Evolutionary conservation across 2,797 vertebrate genomes (phyloP), one percentile per base, ranked within the genome.

Genomic region (Clarias pachynema): DNA sequence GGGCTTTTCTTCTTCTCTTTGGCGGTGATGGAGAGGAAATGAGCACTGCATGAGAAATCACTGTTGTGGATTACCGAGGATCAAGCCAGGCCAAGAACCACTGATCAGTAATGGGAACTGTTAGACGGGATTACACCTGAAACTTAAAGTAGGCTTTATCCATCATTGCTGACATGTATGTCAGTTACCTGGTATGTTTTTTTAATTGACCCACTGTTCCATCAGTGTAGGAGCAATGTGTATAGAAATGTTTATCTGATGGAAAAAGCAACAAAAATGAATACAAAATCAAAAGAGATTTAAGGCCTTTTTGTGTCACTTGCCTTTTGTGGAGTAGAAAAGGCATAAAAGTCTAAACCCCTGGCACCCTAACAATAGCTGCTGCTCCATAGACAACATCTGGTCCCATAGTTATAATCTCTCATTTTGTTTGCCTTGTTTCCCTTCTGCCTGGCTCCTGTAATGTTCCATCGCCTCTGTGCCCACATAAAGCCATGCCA

Each of bases 401-500:
- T 66, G 34, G 53, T 53, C 49, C 74, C 56, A 56, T 63, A 62
- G 69, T 78, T 81, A 62, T 49, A 49, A 29, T 24, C 81, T 83
- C 34, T 89, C 83, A 65, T 86, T 88, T 82, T 82, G 60, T 88
- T 89, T 86, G 69, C 57, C 49, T 82, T 79, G 62, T 81, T 82
- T 88, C 57, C 26, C 44, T 65, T 12, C 34, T 44, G 62, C 20
- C 83, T 20, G 22, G 57, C 81, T 37, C 80, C 88, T 94, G 94
- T 93, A 92, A 95, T 95, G 95, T 91, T 93, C 91, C 87, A 68
- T 78, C 87, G 86, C 91, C 89, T 91, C 74, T 84, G 89, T 90
- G 89, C 91, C 59, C 14, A 79, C 84, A 85, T 87, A 91, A 93
- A 94, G 94, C 94, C 91, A 94, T 95, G 96, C 96, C 95, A 79